Conservation (phyloP, 1,140 invertebrate genomes). For the Cydia strobilella region DNA sequence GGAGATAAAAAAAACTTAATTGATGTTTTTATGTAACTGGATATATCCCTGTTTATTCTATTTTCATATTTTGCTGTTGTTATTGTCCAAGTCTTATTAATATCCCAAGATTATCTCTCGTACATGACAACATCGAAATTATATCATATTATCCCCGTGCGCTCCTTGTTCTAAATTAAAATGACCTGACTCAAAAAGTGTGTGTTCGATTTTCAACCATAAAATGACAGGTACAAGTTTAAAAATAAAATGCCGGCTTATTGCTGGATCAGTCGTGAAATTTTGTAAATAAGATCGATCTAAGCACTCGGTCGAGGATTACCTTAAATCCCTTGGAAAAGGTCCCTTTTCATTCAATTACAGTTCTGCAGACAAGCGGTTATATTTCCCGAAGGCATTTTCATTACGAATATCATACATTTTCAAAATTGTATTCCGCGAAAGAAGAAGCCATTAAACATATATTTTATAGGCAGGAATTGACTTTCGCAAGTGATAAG, state of each 20-base stretch:
- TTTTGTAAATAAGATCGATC: background rate
- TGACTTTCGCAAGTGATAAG: no score
- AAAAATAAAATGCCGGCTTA: background rate
- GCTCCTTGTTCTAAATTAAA: background rate
- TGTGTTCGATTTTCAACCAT: background rate
- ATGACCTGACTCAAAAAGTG: background rate
- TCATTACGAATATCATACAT: background rate
- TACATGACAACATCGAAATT: background rate
- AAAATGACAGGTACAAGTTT: background rate
- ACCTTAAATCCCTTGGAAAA: background rate
- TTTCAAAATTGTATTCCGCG: no score
- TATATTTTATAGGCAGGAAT: no score
- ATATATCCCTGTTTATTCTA: background rate
- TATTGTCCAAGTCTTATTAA: background rate
- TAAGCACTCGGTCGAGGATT: background rate
- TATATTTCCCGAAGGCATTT: background rate
- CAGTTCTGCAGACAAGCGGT: conserved; percentile 9
- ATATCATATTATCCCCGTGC: background rate
- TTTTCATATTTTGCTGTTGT: background rate
- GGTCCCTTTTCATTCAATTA: conserved; percentile 10
- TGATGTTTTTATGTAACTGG: no score
- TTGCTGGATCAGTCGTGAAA: background rate
- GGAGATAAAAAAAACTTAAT: no score
- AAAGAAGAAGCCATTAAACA: no score
- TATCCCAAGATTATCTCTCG: conserved; percentile 10